Evolutionary conservation across 1,140 invertebrate genomes (phyloP), one percentile per base, ranked within the genome.

Genomic region (Gryllus bimaculatus): DNA sequence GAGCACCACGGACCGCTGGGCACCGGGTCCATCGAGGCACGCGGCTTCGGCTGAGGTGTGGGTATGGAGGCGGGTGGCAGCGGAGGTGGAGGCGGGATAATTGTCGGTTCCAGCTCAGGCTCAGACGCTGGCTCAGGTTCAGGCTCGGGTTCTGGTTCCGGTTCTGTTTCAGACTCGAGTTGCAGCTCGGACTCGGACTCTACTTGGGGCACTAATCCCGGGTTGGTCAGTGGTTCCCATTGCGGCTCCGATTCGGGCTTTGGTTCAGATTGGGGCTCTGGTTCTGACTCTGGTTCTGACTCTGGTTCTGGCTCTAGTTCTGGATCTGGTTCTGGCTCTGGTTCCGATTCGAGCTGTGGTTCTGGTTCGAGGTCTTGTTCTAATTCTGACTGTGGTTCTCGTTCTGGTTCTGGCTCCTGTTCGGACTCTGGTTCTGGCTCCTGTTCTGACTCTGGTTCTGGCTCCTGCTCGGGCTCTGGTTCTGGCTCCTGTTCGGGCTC

Each of bases 341-440:
- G 85, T 48, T 82, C 48, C 75, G 83, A 84, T 79, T 84, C 79
- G 26, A 83, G 84, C 47, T 81, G 81, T 8, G 85, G 84, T 74
- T 83, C 80, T 77, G 81, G 76, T 81, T 82, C 77, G 79, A 83
- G 66, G 1, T 39, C 26, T 39, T 2, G 26, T 5, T 39, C 26
- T 5, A 2, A 5, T 39, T 39, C 26, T 39, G 26, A 5, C 26
- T 39, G 1, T 39, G 26, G 26, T 39, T 39, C 26, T 39, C 1
- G 80, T 80, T 82, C 80, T 48, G 83, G 80, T 80, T 83, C 73
- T 13, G 83, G 83, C 78, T 81, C 78, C 8, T 81, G 83, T 75
- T 80, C 82, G 48, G 85, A 85, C 47, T 82, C 77, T 0, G 83
- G 84, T 77, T 81, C 74, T n/a, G 83, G 85, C 66, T 82, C 81